Evolutionary conservation across 37 sponge, comb jelly and placozoan species (phyloP), one percentile per base, ranked within the genome.

Genomic region (Ephydatia muelleri): DNA sequence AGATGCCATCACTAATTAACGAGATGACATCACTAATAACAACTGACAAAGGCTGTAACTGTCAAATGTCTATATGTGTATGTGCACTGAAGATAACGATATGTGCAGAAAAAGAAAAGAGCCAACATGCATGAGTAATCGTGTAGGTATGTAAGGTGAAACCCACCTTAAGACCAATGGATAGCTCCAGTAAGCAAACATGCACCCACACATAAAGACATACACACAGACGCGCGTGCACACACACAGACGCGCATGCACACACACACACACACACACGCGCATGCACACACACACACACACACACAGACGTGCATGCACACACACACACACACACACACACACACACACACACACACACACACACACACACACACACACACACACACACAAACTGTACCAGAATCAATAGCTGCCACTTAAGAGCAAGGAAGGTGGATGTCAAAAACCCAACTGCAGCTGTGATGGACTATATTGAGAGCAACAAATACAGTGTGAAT

Each of bases 351-450:
- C 67, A 65, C 73, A 47, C 74, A 72, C 27, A 36, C 28, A 73
- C 64, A 70, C 38, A 83, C 75, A 83, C 34, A 83, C 29, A 83
- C 57, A 83, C 75, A 72, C 34, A 43, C 70, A 72, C 19, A 71
- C 70, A 83, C 64, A 49, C 83, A 83, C 82, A 82, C 83, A 83
- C 70, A 72, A 9, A 80, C 88, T 79, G n/a, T 33, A 97, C 97
- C 85, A 97, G 73, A 3, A 93, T 77, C 14, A 97, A 71, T 25
- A 97, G 76, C 75, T 95, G 95, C 90, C 91, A 97, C 72, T 93
- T 70, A 27, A 97, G 86, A 26, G 34, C 36, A 22, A 97, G 69
- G 21, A 81, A 27, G 2, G 90, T 74, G 25, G 86, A 87, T 2
- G 91, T 89, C 66, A 93, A 28, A 83, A 95, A 97, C 3, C 90